A percentile compares a stretch with the other conserved stretches of the same genome.
These are phyloP conservation scores for Atethmia centrago DNA, from an alignment of 2,888 invertebrate species.

Conservation along the genomic window DNA sequence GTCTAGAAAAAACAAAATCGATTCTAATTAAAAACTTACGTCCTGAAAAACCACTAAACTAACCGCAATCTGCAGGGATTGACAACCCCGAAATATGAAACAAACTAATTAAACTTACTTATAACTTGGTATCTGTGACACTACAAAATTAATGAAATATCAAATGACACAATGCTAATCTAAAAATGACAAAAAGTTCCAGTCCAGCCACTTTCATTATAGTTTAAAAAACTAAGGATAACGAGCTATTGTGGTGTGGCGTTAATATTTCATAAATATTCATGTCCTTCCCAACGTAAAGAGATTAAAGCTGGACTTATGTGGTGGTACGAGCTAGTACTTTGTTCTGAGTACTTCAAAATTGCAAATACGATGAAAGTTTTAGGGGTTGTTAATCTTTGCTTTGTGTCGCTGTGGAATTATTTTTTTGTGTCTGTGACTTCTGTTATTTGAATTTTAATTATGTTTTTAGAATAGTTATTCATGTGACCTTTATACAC, in stretches of 20 bases:
- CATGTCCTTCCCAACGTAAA: conserved; percentile 43
- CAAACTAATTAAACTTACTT: background rate
- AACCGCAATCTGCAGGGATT: background rate
- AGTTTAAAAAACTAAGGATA: conserved; percentile 42
- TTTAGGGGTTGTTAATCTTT: conserved; percentile 23
- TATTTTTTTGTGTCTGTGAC: background rate
- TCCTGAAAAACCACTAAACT: background rate
- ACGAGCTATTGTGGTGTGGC: conserved; percentile 42
- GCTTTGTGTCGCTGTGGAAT: background rate
- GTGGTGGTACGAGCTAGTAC: conserved; percentile 5
- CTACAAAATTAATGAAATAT: conserved; percentile 14
- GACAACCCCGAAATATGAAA: background rate
- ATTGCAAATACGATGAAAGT: conserved; percentile 31
- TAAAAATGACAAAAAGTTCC: conserved; percentile 21
- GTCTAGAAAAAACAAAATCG: background rate
- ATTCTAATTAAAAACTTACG: no score
- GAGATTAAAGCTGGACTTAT: conserved; percentile 60
- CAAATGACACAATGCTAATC: conserved; percentile 19
- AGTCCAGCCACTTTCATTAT: conserved; percentile 29
- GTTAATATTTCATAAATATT: conserved; percentile 62
- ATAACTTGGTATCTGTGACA: background rate
- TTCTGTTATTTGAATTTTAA: conserved; percentile 4
- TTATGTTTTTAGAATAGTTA: background rate
- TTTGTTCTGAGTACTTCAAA: conserved; percentile 23
- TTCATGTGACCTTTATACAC: background rate